A percentile compares a stretch with the other conserved stretches of the same genome.
These are phyloP conservation scores for Samia ricini DNA, from an alignment of 1,140 invertebrate species.

Conservation along the genomic window DNA sequence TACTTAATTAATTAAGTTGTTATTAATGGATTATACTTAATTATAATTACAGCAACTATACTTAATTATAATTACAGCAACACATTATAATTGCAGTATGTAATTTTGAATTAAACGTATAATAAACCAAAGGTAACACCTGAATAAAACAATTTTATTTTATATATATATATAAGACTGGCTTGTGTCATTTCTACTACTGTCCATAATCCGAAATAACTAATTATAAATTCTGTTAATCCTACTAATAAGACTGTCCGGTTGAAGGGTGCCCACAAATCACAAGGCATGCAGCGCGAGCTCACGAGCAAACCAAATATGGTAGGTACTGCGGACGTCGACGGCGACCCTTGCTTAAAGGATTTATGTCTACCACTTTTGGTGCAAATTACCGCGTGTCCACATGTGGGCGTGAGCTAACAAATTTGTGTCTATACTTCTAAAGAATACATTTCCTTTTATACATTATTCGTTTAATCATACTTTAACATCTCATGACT, in stretches of 20 bases:
- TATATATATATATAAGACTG: not conserved
- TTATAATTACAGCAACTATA: too few relatives aligned
- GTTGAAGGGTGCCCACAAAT: slow-evolving; percentile 45
- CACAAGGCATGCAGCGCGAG: slow-evolving; percentile 54
- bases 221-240: not conserved
- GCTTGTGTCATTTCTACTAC: not conserved
- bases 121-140: not conserved
- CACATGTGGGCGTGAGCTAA: slow-evolving; percentile 55
- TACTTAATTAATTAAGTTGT: too few relatives aligned
- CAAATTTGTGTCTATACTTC: slow-evolving; percentile 48
- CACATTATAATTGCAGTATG: too few relatives aligned
- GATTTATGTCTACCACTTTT: slow-evolving; percentile 68
- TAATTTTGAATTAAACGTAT: too few relatives aligned
- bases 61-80: too few relatives aligned
- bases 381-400: slow-evolving; percentile 65
- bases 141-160: not conserved
- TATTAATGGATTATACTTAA: too few relatives aligned
- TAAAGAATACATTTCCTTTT: slow-evolving; percentile 2
- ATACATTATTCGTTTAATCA: not conserved
- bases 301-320: slow-evolving; percentile 66
- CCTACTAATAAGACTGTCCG: slow-evolving; percentile 11
- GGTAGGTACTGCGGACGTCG: slow-evolving; percentile 44
- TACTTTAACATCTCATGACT: not conserved
- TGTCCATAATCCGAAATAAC: not conserved
- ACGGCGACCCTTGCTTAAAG: slow-evolving; percentile 53